A percentile compares a stretch with the other conserved stretches of the same genome.
Evolutionary conservation across 2,113 vertebrate genomes (phyloP).

Genomic region (Mirza zaza): DNA sequence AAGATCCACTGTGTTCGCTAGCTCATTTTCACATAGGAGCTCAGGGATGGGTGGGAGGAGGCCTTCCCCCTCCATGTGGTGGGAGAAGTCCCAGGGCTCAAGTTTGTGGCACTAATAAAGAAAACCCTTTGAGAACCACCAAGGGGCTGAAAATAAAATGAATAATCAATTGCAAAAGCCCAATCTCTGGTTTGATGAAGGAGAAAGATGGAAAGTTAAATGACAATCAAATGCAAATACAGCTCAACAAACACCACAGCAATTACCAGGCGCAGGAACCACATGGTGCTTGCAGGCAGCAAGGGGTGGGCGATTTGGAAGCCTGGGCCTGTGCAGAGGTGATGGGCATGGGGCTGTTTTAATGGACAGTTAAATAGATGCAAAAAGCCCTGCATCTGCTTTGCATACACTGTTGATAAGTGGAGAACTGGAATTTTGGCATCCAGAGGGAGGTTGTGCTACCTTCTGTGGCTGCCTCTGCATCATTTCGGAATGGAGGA

Average conservation of each 20-base stretch:
- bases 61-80: neutral
- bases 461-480: conserved; percentile 28
- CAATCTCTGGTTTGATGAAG: conserved; percentile 47
- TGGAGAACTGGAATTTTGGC: neutral
- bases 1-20: neutral
- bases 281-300: conserved; percentile 70
- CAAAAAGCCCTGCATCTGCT: conserved; percentile 47
- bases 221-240: conserved; percentile 71
- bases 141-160: conserved; percentile 74
- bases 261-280: conserved; percentile 69
- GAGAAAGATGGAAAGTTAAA: conserved; percentile 68
- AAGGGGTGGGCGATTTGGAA: conserved; percentile 71
- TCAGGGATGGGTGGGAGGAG: conserved; percentile 20
- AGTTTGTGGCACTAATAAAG: conserved; percentile 79
- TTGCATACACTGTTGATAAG: conserved; percentile 62
- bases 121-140: conserved; percentile 66
- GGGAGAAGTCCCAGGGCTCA: conserved; percentile 58
- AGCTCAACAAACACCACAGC: conserved; percentile 77
- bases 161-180: conserved; percentile 76
- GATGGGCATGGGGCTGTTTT: conserved; percentile 57
- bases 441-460: conserved; percentile 26
- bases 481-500: conserved; percentile 3
- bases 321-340: conserved; percentile 66
- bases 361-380: conserved; percentile 73
- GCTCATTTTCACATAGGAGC: conserved; percentile 19